phyloP scores from a whole-genome alignment of 2,797 vertebrate genomes.

The Pseudomugil gertrudae region DNA sequence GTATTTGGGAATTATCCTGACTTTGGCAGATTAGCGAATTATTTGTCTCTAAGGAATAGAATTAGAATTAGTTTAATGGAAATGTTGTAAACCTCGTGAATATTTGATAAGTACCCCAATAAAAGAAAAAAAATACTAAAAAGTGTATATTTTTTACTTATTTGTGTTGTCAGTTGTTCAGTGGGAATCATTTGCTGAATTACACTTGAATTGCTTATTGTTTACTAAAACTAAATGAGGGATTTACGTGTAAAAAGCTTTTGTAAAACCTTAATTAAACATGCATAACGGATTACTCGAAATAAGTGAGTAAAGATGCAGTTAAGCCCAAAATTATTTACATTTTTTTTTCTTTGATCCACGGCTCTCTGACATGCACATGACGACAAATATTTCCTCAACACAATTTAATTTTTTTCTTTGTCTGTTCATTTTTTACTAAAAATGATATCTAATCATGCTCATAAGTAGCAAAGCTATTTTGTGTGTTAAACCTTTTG shows the following conservation, averaged over 20 bases:
- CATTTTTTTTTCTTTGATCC: background rate
- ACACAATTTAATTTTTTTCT: too few species aligned
- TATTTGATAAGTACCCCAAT: background rate
- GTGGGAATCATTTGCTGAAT: background rate
- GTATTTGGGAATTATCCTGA: constrained; percentile 35
- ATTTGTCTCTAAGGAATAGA: constrained; percentile 12
- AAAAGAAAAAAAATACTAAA: background rate
- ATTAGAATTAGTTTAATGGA: constrained; percentile 7
- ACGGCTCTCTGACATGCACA: background rate
- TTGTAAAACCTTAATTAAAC: background rate
- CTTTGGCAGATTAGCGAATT: constrained; percentile 41
- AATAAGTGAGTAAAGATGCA: background rate
- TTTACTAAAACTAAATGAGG: background rate
- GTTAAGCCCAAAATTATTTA: background rate
- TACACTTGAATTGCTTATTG: background rate
- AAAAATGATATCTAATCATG: background rate
- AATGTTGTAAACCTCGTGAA: background rate
- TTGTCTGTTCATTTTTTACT: too few species aligned
- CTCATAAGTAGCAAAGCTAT: background rate
- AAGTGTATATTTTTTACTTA: background rate
- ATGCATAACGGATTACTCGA: background rate
- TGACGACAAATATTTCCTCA: background rate
- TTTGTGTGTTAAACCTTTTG: too few species aligned
- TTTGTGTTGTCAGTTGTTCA: background rate
- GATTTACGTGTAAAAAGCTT: background rate